phyloP scores from a whole-genome alignment of 1,140 invertebrate genomes.

The Antheraea pernyi region DNA sequence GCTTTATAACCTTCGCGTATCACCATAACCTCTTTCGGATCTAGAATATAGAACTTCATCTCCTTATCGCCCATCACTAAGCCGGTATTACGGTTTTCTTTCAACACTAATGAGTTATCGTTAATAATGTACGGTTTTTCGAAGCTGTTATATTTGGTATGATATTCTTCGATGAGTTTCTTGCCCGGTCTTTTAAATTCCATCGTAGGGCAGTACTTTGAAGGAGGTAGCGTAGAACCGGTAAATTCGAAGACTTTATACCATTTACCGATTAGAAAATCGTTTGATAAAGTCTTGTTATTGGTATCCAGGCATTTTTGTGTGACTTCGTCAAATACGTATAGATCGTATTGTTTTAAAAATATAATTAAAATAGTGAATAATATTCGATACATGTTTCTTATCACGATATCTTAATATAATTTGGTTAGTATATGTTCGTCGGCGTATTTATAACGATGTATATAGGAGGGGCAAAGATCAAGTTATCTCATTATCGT shows the following conservation, averaged over 20 bases:
- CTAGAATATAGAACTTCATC: conserved; percentile 23
- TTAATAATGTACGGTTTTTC: conserved; percentile 22
- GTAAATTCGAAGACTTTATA: conserved; percentile 23
- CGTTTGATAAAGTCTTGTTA: conserved; percentile 9
- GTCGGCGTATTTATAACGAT: background rate
- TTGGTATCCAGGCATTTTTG: conserved; percentile 4
- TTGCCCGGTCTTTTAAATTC: conserved; percentile 16
- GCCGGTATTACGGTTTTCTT: conserved; percentile 8
- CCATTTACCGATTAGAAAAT: conserved; percentile 27
- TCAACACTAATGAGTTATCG: conserved; percentile 15
- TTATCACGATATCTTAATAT: background rate
- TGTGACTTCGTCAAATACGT: conserved; percentile 9
- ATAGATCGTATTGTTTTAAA: background rate
- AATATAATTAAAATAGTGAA: background rate
- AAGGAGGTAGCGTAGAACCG: background rate
- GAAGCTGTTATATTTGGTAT: conserved; percentile 6
- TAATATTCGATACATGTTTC: background rate
- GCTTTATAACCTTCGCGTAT: conserved; percentile 17
- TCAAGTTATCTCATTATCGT: background rate
- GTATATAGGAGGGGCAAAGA: background rate
- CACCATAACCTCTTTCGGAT: conserved; percentile 14
- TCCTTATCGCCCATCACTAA: conserved; percentile 22
- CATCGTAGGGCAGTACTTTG: conserved; percentile 10
- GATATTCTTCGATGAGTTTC: conserved; percentile 21
- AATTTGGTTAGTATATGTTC: background rate